Conservation (phyloP, 2,113 vertebrate genomes). For the Charadrius vociferus region DNA sequence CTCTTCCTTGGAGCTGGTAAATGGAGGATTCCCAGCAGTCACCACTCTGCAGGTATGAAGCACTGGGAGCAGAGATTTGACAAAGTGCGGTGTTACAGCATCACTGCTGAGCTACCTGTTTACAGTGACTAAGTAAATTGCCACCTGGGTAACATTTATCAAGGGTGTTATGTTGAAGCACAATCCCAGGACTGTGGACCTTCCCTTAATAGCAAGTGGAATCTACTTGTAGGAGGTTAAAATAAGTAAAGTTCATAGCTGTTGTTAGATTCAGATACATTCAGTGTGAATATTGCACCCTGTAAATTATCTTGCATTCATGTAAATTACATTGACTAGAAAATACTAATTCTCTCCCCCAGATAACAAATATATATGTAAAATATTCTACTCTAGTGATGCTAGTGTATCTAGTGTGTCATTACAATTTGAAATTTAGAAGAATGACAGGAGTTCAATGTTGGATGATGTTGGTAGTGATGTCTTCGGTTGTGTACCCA, state of each 20-base stretch:
- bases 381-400: slow-evolving; percentile 55
- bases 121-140: not conserved
- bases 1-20: not conserved
- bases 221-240: slow-evolving; percentile 39
- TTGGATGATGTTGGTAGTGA: not conserved
- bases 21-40: not conserved
- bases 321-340: slow-evolving; percentile 63
- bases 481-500: not conserved
- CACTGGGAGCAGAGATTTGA: not conserved
- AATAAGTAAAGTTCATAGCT: slow-evolving; percentile 58
- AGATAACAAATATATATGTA: slow-evolving; percentile 65
- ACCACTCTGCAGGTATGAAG: not conserved
- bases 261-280: slow-evolving; percentile 52
- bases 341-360: slow-evolving; percentile 70
- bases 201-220: slow-evolving; percentile 3
- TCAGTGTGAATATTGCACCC: slow-evolving; percentile 34
- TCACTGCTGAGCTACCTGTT: not conserved
- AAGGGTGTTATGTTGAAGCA: not conserved
- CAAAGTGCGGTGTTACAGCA: not conserved
- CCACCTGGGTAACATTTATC: not conserved
- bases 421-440: not conserved
- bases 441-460: not conserved
- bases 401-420: slow-evolving; percentile 7
- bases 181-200: not conserved
- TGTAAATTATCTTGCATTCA: slow-evolving; percentile 58